Evolutionary conservation across 2,113 vertebrate genomes (phyloP).

Genomic region (Genyomyrus donnyi): DNA sequence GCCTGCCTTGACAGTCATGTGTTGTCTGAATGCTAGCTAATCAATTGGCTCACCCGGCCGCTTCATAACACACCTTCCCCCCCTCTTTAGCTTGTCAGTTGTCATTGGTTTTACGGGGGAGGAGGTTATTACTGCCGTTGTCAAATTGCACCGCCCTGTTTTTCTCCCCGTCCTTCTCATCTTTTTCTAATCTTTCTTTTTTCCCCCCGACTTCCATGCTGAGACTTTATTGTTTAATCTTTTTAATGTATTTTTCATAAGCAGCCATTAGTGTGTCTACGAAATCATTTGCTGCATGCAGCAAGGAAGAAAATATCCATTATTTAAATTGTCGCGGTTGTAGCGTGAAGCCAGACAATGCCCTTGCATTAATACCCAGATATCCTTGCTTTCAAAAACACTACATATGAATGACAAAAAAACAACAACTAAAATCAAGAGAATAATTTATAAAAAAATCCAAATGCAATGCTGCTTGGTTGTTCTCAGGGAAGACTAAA

Average conservation of each 20-base stretch:
- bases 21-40: conserved; percentile 16
- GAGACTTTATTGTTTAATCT: conserved; percentile 16
- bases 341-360: conserved; percentile 3
- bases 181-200: conserved; percentile 13
- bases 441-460: background rate
- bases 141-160: conserved; percentile 2
- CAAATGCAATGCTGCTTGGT: background rate
- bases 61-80: conserved; percentile 7
- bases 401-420: conserved; percentile 8
- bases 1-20: conserved; percentile 17
- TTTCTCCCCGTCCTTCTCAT: conserved; percentile 15
- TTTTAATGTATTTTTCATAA: conserved; percentile 21
- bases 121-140: conserved; percentile 9
- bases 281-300: conserved; percentile 14
- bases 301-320: conserved; percentile 15
- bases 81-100: conserved; percentile 8
- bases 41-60: conserved; percentile 10
- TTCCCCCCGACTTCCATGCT: background rate
- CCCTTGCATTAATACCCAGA: conserved; percentile 6
- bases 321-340: background rate
- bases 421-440: background rate
- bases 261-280: conserved; percentile 19
- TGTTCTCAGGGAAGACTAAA: background rate
- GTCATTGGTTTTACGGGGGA: background rate
- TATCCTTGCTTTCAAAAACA: conserved; percentile 10